Conservation (phyloP, 2,797 vertebrate genomes). For the Falco concolor region DNA sequence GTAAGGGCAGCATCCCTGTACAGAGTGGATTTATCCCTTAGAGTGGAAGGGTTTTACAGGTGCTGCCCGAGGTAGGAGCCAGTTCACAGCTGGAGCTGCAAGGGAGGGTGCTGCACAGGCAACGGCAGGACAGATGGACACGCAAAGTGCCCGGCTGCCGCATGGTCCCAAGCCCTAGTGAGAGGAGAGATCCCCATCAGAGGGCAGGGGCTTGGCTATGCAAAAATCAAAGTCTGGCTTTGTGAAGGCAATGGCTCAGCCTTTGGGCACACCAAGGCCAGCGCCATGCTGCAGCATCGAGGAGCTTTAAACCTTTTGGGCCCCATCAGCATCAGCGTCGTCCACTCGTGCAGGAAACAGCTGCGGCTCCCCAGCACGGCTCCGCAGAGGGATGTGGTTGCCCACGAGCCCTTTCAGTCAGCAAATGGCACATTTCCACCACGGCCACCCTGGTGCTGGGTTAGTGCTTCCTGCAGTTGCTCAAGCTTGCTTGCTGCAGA, state of each 20-base stretch:
- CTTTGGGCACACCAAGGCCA: rapidly evolving
- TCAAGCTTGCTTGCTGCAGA: rapidly evolving
- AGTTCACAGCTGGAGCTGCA: neutral
- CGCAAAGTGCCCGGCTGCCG: rapidly evolving
- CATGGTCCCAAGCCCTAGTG: rapidly evolving
- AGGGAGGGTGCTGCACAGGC: neutral
- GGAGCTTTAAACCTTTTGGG: neutral
- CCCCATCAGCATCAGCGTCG: neutral
- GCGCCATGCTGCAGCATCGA: rapidly evolving
- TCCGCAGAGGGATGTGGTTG: neutral
- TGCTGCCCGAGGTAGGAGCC: neutral
- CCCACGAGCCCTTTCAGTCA: neutral
- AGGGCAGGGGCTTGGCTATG: rapidly evolving
- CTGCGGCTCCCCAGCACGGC: neutral
- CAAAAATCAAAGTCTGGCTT: neutral
- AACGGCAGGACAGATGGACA: rapidly evolving
- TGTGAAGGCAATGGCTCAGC: neutral
- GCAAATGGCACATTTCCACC: neutral
- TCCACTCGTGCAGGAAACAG: neutral
- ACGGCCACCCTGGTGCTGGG: neutral
- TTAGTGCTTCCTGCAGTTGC: neutral
- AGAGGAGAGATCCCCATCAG: neutral
- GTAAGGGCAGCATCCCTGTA: rapidly evolving
- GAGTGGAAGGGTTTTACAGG: rapidly evolving
- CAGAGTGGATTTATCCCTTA: neutral